phyloP scores from a whole-genome alignment of 1,140 invertebrate genomes.

The Drosophila pruinosa region DNA sequence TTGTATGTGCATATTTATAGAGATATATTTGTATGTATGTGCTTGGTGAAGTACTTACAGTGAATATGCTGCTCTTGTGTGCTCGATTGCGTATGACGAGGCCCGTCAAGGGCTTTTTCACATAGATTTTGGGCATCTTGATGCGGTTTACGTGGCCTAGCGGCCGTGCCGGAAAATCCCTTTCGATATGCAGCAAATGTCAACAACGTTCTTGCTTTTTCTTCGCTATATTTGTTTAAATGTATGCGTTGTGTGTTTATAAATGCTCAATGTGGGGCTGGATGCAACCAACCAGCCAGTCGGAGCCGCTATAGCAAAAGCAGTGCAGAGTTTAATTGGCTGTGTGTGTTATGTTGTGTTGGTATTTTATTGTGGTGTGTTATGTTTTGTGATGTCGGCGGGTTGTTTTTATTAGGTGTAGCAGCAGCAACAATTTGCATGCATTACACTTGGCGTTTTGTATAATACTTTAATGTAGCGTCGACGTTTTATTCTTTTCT shows the following conservation, averaged over 20 bases:
- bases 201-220: neutral
- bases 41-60: slow-evolving; percentile 85
- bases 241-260: slow-evolving; percentile 2
- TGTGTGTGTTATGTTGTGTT: slow-evolving; percentile 1
- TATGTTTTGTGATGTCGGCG: neutral
- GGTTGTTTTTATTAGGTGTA: slow-evolving; percentile 26
- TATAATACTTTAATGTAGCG: slow-evolving; percentile 33
- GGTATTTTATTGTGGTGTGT: neutral
- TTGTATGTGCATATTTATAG: neutral
- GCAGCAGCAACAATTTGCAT: slow-evolving; percentile 39
- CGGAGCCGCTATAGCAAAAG: slow-evolving; percentile 4
- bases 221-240: neutral
- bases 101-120: slow-evolving; percentile 83
- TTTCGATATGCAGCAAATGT: slow-evolving; percentile 9
- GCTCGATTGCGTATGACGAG: slow-evolving; percentile 89
- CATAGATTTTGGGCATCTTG: slow-evolving; percentile 82
- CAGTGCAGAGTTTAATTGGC: slow-evolving; percentile 3
- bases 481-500: slow-evolving; percentile 15
- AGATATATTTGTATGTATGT: neutral
- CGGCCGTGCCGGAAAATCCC: neutral
- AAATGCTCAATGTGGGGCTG: neutral
- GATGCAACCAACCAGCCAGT: neutral
- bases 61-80: slow-evolving; percentile 89
- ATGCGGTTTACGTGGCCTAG: slow-evolving; percentile 47
- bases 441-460: slow-evolving; percentile 45